Base-by-base conservation (phyloP, 2,797 vertebrate genomes). In the Acipenser transmontanus region DNA sequence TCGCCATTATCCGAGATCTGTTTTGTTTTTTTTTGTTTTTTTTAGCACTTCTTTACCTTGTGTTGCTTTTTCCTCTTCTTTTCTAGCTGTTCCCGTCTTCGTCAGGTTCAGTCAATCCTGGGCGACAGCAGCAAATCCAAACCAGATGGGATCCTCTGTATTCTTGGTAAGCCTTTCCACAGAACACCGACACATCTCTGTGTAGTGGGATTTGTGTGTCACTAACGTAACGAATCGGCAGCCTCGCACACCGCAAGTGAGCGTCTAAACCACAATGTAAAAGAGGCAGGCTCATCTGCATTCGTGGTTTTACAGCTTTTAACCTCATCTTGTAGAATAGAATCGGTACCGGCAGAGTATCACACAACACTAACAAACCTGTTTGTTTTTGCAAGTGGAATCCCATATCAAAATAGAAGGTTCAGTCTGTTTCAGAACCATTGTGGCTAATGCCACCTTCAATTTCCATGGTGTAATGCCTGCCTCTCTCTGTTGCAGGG, bases 101-200 rank as follows among this genome's bases (percentile, higher is more conserved):
- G 91, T 62, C 91, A 94, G 73, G 82, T 98, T 56, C 97, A 99
- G 81, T 87, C 84, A 63, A 88, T 99, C 76, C 84, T 99, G 69
- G 81, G 78, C 6, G 88, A 86, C 71, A 88, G 84, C 76, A 90
- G 83, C 76, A 84, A 90, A 70, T 80, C 88, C 69, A 80, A 76
- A 49, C 93, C 94, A 1, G 95, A 98, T 70, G 95, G 92, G 64
- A 92, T 99, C 77, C 88, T 99, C 65, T 99, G 96, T 85, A 93
- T 96, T 77, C 87, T 99, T 48, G 97, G 97, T 99, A 67, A 79
- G 87, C 82, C 50, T 7, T 71, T 50, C 0, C 49, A 20, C 62
- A 64, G 59, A 59, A 47, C 56, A 47, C 49, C 48, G 50, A 49
- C 4, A 7, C 57, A 48, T 20, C 9, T 49, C 0, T 1, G 1